Conservation (phyloP, 2,113 vertebrate species). For the Syngnathoides biaculeatus region DNA sequence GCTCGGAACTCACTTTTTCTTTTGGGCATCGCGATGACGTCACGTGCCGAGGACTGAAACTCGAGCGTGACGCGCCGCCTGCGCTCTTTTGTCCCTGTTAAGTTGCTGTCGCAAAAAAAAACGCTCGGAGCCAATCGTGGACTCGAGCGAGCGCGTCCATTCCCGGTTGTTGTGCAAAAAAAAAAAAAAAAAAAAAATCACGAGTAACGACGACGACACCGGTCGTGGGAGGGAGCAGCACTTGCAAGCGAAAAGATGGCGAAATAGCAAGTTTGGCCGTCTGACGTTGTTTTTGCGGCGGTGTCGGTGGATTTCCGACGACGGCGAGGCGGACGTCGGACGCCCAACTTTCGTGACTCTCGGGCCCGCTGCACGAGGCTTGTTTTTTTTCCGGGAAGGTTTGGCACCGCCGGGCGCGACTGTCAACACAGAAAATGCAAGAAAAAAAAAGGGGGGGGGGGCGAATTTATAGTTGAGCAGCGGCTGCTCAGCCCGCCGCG, state of each 20-base stretch:
- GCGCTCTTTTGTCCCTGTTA: conserved; percentile 67
- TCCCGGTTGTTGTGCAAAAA: too few relatives aligned
- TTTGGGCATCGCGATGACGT: neutral
- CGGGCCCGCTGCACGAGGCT: conserved; percentile 27
- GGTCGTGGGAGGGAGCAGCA: conserved; percentile 55
- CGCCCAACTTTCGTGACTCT: conserved; percentile 26
- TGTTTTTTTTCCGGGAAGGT: conserved; percentile 55
- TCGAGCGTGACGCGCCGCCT: conserved; percentile 4
- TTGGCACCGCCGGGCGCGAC: conserved; percentile 64
- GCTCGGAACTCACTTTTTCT: too few relatives aligned
- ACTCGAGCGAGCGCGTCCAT: neutral
- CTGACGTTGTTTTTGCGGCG: conserved; percentile 17
- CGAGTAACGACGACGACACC: conserved; percentile 13
- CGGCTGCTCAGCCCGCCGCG: conserved; percentile 36
- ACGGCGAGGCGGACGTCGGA: conserved; percentile 11
- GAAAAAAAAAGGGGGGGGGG: conserved; percentile 51
- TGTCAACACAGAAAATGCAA: conserved; percentile 63
- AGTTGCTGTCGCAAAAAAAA: conserved; percentile 58
- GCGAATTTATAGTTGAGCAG: conserved; percentile 61
- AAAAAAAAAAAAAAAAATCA: too few relatives aligned
- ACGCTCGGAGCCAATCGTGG: conserved; percentile 48
- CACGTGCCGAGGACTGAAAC: conserved; percentile 16
- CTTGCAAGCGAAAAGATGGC: conserved; percentile 64
- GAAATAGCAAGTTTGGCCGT: conserved; percentile 62
- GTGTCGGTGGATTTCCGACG: conserved; percentile 25